These are phyloP conservation scores for Spinus pinus DNA, from an alignment of 2,797 vertebrate species.

Conservation along the genomic window DNA sequence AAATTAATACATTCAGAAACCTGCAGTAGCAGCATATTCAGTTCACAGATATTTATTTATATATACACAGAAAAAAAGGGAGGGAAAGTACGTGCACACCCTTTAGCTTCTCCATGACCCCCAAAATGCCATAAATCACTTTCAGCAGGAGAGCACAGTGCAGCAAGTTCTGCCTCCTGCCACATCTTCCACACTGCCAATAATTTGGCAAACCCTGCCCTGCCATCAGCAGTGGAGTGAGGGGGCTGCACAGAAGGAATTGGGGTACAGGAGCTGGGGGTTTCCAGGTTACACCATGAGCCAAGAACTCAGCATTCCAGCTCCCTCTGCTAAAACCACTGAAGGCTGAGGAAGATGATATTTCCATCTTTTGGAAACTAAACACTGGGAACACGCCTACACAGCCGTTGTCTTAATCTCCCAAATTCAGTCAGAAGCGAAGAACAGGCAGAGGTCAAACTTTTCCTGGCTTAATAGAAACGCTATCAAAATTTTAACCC, in stretches of 20 bases:
- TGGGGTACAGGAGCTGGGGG: background rate
- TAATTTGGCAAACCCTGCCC: background rate
- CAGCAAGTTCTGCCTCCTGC: background rate
- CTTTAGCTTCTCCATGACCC: background rate
- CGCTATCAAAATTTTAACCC: slow-evolving; percentile 27
- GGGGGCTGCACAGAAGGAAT: background rate
- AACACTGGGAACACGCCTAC: slow-evolving; percentile 56
- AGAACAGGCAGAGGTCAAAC: slow-evolving; percentile 21
- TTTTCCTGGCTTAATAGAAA: slow-evolving; percentile 50
- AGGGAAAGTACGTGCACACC: background rate
- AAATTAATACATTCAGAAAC: background rate
- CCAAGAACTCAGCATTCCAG: background rate
- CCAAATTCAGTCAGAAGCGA: slow-evolving; percentile 30
- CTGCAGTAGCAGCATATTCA: background rate
- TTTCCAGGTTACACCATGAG: background rate
- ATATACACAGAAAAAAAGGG: background rate
- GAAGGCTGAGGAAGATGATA: slow-evolving; percentile 40
- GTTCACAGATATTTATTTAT: background rate
- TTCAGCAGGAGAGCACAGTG: background rate
- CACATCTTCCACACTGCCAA: rapidly evolving
- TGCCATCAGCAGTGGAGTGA: background rate
- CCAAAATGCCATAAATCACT: background rate
- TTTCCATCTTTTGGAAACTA: slow-evolving; percentile 67
- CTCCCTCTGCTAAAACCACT: background rate
- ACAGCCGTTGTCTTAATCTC: slow-evolving; percentile 66